Evolutionary conservation across 2,888 invertebrate species (phyloP).

Genomic region (Drosophila crucigera): DNA sequence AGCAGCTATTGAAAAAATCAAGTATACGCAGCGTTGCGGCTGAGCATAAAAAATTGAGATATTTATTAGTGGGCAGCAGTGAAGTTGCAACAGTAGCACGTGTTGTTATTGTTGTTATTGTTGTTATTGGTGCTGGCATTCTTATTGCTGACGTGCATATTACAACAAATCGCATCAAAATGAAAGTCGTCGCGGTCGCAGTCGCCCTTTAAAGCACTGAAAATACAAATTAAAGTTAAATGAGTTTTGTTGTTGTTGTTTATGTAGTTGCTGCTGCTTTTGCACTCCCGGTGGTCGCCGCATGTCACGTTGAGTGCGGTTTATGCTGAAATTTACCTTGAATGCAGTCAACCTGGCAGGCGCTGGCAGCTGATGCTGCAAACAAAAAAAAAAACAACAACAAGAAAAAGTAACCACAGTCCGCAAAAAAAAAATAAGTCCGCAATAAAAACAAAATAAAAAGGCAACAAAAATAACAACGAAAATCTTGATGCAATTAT

Average conservation of each 20-base stretch:
- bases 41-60: slow-evolving; percentile 45
- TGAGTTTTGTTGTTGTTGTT: slow-evolving; percentile 47
- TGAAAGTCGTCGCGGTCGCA: slow-evolving; percentile 42
- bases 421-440: slow-evolving; percentile 29
- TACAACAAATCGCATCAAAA: slow-evolving; percentile 57
- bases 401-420: slow-evolving; percentile 44
- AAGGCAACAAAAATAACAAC: slow-evolving; percentile 32
- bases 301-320: slow-evolving; percentile 75
- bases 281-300: slow-evolving; percentile 73
- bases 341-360: slow-evolving; percentile 42
- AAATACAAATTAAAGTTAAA: slow-evolving; percentile 78
- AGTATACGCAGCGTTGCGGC: slow-evolving; percentile 65
- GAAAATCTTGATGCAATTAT: slow-evolving; percentile 81
- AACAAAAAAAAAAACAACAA: slow-evolving; percentile 32
- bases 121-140: slow-evolving; percentile 16
- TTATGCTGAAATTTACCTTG: slow-evolving; percentile 77
- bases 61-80: slow-evolving; percentile 45
- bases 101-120: slow-evolving; percentile 23
- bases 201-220: slow-evolving; percentile 62
- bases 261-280: slow-evolving; percentile 17
- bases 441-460: slow-evolving; percentile 43
- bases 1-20: slow-evolving; percentile 46
- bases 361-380: slow-evolving; percentile 59
- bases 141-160: slow-evolving; percentile 35
- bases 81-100: slow-evolving; percentile 53